These are phyloP conservation scores for Alces alces DNA, from an alignment of 2,113 vertebrate species.

Conservation along the genomic window DNA sequence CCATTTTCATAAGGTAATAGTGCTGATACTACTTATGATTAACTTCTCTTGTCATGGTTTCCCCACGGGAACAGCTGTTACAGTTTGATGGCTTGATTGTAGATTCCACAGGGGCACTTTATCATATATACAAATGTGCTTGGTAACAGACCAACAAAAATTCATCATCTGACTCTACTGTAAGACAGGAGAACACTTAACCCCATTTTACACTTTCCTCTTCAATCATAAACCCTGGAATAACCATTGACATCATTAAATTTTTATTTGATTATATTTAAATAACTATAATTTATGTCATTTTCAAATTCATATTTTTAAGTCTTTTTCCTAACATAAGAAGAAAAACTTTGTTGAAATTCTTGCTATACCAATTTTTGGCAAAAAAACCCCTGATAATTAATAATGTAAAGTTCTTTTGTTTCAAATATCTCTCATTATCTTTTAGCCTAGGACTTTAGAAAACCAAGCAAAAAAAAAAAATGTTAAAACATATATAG, in stretches of 20 bases:
- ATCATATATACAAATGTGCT: not conserved
- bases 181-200: not conserved
- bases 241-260: not conserved
- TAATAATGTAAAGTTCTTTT: not conserved
- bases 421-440: not conserved
- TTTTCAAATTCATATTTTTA: not conserved
- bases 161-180: not conserved
- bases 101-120: not conserved
- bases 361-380: not conserved
- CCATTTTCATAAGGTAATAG: not conserved
- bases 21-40: not conserved
- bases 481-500: not conserved
- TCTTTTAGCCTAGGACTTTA: not conserved
- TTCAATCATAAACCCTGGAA: not conserved
- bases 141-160: not conserved
- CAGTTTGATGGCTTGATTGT: not conserved
- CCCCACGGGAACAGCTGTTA: not conserved
- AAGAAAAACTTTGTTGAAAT: not conserved
- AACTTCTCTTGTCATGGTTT: not conserved
- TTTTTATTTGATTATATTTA: not conserved
- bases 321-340: not conserved
- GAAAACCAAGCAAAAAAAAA: not conserved
- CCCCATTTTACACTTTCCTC: not conserved
- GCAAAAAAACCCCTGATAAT: not conserved
- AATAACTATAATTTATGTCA: not conserved